Evolutionary conservation across 2,113 vertebrate genomes (phyloP).

Genomic region (Chloebia gouldiae): DNA sequence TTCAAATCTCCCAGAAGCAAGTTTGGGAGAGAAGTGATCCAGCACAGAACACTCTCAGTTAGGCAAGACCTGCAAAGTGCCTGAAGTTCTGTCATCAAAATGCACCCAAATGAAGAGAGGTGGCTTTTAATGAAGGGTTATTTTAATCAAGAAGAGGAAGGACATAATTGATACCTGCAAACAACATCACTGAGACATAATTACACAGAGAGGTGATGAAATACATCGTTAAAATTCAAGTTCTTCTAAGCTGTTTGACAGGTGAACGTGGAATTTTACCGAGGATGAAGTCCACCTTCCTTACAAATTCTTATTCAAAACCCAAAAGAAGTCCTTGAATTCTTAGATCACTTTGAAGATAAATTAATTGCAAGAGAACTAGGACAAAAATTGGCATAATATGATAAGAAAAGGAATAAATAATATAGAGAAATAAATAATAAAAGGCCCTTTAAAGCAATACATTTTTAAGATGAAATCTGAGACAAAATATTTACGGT

Average conservation of each 20-base stretch:
- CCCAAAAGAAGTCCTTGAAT: background rate
- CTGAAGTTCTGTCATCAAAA: background rate
- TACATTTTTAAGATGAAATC: background rate
- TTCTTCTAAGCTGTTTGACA: background rate
- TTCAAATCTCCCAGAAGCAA: background rate
- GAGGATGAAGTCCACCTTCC: background rate
- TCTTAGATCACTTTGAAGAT: fast-evolving
- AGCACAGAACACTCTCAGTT: background rate
- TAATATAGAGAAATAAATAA: background rate
- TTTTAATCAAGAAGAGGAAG: slow-evolving; percentile 13
- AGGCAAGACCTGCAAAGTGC: background rate
- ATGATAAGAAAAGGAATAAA: background rate
- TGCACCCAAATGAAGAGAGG: background rate
- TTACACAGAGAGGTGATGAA: background rate
- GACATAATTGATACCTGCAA: background rate
- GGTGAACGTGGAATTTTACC: background rate
- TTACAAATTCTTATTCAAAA: background rate
- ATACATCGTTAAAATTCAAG: background rate
- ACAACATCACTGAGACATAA: background rate
- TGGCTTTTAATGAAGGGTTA: background rate
- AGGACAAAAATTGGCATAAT: background rate
- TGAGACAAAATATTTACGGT: background rate
- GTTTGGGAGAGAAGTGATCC: background rate
- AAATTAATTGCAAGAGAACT: background rate
- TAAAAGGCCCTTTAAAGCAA: background rate